A percentile compares a stretch with the other conserved stretches of the same genome.
These are phyloP conservation scores for Nomada fucata DNA, from an alignment of 2,888 invertebrate species.

Conservation along the genomic window DNA sequence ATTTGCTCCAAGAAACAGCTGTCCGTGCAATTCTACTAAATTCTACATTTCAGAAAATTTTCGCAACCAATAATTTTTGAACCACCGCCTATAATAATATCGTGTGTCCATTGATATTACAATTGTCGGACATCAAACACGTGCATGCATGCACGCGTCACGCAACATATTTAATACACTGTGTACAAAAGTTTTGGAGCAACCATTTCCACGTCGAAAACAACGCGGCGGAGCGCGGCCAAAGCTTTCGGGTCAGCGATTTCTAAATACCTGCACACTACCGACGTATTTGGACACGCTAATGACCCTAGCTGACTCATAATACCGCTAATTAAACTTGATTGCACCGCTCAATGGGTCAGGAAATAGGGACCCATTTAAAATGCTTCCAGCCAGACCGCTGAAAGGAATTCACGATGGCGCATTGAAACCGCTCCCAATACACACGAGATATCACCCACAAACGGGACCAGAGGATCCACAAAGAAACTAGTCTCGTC, in stretches of 20 bases:
- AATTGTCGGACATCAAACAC: too few species aligned
- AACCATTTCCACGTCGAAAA: not conserved
- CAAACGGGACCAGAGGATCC: not conserved
- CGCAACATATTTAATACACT: not conserved
- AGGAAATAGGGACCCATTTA: slow-evolving; percentile 26
- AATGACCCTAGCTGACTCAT: slow-evolving; percentile 42
- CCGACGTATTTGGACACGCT: slow-evolving; percentile 30
- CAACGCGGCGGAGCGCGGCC: not conserved
- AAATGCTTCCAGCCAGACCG: slow-evolving; percentile 2
- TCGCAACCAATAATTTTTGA: too few species aligned
- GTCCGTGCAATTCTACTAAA: too few species aligned
- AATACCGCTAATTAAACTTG: slow-evolving; percentile 47
- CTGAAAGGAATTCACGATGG: slow-evolving; percentile 16
- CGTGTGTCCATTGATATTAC: too few species aligned
- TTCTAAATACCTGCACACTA: slow-evolving; percentile 26
- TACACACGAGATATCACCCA: not conserved
- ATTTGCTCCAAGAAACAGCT: too few species aligned
- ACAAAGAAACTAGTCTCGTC: not conserved
- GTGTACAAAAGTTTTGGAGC: not conserved
- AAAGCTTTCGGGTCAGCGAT: not conserved
- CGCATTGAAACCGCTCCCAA: not conserved
- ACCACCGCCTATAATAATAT: too few species aligned
- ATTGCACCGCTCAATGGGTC: slow-evolving; percentile 29
- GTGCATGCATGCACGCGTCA: too few species aligned
- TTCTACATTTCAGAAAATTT: too few species aligned